phyloP scores from a whole-genome alignment of 2,888 invertebrate genomes.

The Entomobrya proxima region DNA sequence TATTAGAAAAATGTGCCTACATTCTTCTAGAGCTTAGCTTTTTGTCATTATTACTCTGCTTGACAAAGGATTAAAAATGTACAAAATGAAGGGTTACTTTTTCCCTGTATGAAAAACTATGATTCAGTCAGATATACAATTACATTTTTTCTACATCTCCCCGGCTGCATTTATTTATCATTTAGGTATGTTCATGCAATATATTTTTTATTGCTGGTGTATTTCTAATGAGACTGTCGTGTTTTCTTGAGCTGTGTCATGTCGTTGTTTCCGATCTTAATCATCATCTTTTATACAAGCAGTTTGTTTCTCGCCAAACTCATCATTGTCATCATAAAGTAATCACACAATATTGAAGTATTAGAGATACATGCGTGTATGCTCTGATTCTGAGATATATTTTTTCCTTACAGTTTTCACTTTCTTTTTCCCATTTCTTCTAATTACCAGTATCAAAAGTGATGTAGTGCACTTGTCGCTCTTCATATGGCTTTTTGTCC shows the following conservation, averaged over 20 bases:
- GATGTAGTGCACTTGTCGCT: slow-evolving; percentile 9
- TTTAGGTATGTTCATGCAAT: too few relatives aligned
- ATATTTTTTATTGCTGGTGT: too few relatives aligned
- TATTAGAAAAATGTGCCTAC: not conserved
- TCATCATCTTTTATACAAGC: not conserved
- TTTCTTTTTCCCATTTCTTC: slow-evolving; percentile 36
- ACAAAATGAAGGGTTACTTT: too few relatives aligned
- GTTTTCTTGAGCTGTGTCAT: not conserved
- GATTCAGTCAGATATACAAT: too few relatives aligned
- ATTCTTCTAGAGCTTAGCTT: not conserved
- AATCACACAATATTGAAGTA: slow-evolving; percentile 6
- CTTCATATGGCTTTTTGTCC: slow-evolving; percentile 3
- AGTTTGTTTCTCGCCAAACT: not conserved
- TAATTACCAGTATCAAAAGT: not conserved
- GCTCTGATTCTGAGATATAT: slow-evolving; percentile 9
- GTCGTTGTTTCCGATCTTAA: slow-evolving; percentile 33
- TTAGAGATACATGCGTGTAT: not conserved
- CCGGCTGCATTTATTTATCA: not conserved
- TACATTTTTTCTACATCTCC: not conserved
- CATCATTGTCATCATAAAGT: not conserved
- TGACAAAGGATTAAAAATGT: not conserved
- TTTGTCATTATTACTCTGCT: not conserved
- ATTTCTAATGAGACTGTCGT: slow-evolving; percentile 49
- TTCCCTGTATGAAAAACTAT: too few relatives aligned
- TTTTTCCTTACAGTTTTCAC: not conserved